Evolutionary conservation across 2,113 vertebrate genomes (phyloP), one percentile per base, ranked within the genome.

Genomic region (Rhombomys opimus): DNA sequence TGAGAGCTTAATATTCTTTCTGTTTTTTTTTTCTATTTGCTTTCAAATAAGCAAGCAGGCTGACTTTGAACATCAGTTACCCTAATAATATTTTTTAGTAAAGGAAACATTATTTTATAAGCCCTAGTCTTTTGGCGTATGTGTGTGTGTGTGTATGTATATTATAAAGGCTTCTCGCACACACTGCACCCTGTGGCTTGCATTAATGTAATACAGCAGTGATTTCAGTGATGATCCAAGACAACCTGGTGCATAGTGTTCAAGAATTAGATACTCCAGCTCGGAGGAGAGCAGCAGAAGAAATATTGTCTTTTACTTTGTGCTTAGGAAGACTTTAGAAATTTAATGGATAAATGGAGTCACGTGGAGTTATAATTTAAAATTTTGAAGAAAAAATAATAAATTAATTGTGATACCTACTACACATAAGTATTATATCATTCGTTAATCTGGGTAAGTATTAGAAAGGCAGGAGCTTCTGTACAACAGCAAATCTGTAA

Each of bases 181-280:
- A 91, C 46, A 73, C 50, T 94, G 87, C 91, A 95, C 97, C 92
- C 85, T 84, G 89, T 95, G 91, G 96, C 90, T 96, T 97, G 85
- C 59, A 86, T 88, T 96, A 95, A 94, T 96, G 91, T 81, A 96
- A 93, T 88, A 97, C 93, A 82, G 59, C 20, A 68, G 38, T 52
- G 38, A 90, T 97, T 95, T 96, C 84, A 93, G 57, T 76, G 50
- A 14, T 72, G 81, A 41, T 94, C 22, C 38, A 85, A 57, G 46
- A 87, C 72, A 95, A 87, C 27, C 59, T 90, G 82, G 12, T 17
- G 14, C 8, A 4, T 1, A 70, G 30, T 78, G 73, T 70, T 94
- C 13, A 50, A 87, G n/a, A 92, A 73, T 46, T 68, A 13, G 18
- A 89, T 87, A 59, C 41, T 94, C 52, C 54, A 72, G 52, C 67